A percentile compares a stretch with the other conserved stretches of the same genome.
Conservation (phyloP, 2,113 vertebrate species). For the Rafetus swinhoei region DNA sequence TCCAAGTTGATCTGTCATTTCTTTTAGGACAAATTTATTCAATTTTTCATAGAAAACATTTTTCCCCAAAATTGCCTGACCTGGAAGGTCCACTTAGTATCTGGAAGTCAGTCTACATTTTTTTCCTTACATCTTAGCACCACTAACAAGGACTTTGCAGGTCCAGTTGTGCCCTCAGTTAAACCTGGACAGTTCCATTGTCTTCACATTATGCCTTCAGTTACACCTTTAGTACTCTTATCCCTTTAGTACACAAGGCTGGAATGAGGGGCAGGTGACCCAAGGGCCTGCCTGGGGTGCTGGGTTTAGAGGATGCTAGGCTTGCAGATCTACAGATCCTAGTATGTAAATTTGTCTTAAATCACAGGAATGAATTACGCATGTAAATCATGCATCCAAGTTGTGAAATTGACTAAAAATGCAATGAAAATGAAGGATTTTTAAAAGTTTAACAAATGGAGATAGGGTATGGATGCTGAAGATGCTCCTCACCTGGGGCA, state of each 20-base stretch:
- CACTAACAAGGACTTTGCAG: not conserved
- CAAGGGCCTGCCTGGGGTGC: too few relatives aligned
- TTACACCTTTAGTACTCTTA: not conserved
- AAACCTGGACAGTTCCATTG: not conserved
- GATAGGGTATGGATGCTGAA: too few relatives aligned
- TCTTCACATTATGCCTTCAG: not conserved
- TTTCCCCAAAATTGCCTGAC: not conserved
- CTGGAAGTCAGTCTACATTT: not conserved
- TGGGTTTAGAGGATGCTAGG: too few relatives aligned
- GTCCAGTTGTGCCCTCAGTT: not conserved
- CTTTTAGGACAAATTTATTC: not conserved
- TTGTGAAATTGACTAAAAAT: too few relatives aligned
- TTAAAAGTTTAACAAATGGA: too few relatives aligned
- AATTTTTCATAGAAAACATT: not conserved
- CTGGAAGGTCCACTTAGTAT: not conserved
- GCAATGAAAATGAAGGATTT: too few relatives aligned
- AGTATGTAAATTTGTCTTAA: too few relatives aligned
- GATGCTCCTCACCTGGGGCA: too few relatives aligned
- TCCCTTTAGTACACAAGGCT: not conserved
- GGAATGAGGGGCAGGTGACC: too few relatives aligned
- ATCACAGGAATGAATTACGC: too few relatives aligned
- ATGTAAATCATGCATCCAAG: too few relatives aligned
- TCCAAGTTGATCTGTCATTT: not conserved
- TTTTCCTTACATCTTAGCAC: not conserved
- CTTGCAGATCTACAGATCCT: too few relatives aligned